Evolutionary conservation across 2,888 invertebrate species (phyloP).

Genomic region (Himalopsyche japonica): DNA sequence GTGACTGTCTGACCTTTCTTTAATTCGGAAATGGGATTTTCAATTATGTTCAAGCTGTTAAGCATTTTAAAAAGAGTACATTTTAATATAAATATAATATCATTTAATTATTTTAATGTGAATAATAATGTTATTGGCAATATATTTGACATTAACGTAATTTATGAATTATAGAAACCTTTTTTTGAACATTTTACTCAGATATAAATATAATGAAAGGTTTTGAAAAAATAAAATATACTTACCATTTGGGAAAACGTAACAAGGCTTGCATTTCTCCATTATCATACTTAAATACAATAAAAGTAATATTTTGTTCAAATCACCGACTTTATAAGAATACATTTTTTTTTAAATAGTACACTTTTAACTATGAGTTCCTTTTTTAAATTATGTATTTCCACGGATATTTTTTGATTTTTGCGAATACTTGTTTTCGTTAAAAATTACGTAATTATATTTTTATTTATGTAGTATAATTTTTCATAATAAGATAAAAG

Average conservation of each 20-base stretch:
- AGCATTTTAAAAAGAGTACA: not conserved
- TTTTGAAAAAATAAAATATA: not conserved
- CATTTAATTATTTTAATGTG: too few species aligned
- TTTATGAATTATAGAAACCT: too few species aligned
- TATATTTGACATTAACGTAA: too few species aligned
- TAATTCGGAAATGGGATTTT: not conserved
- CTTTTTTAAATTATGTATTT: not conserved
- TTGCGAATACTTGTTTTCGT: not conserved
- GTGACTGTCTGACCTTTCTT: not conserved
- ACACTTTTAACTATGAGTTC: not conserved
- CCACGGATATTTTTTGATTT: not conserved
- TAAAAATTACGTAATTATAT: not conserved
- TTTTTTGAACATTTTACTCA: too few species aligned
- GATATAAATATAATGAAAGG: too few species aligned
- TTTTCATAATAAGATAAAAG: not conserved
- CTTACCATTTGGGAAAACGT: constrained; percentile 61
- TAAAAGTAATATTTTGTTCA: not conserved
- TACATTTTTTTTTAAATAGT: not conserved
- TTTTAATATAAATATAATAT: not conserved
- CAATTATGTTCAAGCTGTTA: not conserved
- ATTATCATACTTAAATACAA: not conserved
- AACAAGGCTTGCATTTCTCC: constrained; percentile 46
- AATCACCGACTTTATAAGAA: not conserved
- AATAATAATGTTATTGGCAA: too few species aligned
- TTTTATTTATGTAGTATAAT: not conserved